phyloP scores from a whole-genome alignment of 1,140 invertebrate species.

The Chlorops oryzae region DNA sequence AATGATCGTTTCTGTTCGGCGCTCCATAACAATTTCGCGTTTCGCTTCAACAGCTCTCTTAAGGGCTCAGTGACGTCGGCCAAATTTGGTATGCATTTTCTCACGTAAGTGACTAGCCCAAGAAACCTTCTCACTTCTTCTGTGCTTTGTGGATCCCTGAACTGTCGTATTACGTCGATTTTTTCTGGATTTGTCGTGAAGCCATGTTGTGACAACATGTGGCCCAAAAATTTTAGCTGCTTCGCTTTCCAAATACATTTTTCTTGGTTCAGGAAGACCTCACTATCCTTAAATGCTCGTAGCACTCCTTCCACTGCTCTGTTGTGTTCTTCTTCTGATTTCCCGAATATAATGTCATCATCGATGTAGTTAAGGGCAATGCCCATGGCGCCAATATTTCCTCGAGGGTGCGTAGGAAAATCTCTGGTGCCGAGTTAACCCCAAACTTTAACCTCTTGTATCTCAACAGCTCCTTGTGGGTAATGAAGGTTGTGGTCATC shows the following conservation, averaged over 20 bases:
- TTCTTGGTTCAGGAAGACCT: no score
- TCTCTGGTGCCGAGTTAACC: slow-evolving; percentile 5
- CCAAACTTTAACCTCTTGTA: slow-evolving; percentile 5
- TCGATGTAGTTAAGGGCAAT: no score
- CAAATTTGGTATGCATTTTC: slow-evolving; percentile 31
- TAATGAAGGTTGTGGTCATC: slow-evolving; percentile 5
- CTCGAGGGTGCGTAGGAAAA: slow-evolving; percentile 2
- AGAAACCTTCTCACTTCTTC: slow-evolving; percentile 35
- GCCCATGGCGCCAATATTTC: background rate
- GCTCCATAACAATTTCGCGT: slow-evolving; percentile 4
- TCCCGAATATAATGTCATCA: no score
- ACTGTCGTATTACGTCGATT: slow-evolving; percentile 17
- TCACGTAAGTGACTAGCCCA: no score
- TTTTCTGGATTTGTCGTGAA: background rate
- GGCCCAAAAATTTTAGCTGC: no score
- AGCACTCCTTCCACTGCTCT: no score
- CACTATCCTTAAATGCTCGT: no score
- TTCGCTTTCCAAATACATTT: no score
- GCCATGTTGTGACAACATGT: no score
- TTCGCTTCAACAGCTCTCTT: slow-evolving; percentile 21
- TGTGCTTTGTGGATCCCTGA: slow-evolving; percentile 16
- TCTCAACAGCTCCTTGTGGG: background rate
- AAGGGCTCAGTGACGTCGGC: slow-evolving; percentile 25
- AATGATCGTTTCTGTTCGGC: slow-evolving; percentile 14
- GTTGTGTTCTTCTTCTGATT: no score